Percentiles rank a stretch among this genome's conserved stretches.
Conservation (phyloP, 2,888 invertebrate genomes). For the Troides helena region DNA sequence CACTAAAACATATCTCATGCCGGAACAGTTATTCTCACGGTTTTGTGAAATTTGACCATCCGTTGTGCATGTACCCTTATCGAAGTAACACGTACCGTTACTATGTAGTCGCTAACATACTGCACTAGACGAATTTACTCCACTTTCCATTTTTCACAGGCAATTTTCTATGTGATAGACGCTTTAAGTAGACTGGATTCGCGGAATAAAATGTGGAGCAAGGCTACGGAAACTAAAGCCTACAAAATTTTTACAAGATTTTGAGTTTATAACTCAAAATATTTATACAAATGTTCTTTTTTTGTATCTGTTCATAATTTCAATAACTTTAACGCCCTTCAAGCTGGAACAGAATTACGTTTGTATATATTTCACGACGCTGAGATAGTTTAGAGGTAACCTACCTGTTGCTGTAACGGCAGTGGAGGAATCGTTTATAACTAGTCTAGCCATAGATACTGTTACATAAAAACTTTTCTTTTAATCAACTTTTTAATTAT, state of each 20-base stretch:
- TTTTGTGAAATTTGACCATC: conserved; percentile 53
- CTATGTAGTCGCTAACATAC: conserved; percentile 62
- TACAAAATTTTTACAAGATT: neutral
- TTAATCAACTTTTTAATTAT: no score
- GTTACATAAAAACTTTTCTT: no score
- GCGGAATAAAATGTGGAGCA: conserved; percentile 62
- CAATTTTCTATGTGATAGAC: conserved; percentile 65
- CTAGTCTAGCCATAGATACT: no score
- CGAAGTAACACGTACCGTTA: conserved; percentile 57
- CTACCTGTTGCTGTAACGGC: no score
- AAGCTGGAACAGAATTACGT: neutral
- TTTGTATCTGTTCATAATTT: neutral
- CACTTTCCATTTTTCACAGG: conserved; percentile 78
- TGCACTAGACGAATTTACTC: conserved; percentile 72
- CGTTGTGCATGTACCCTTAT: conserved; percentile 49
- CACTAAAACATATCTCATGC: conserved; percentile 54
- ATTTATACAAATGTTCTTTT: neutral
- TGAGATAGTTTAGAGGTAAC: no score
- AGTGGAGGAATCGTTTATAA: no score
- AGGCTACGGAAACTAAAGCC: conserved; percentile 47
- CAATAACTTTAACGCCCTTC: neutral
- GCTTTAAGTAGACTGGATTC: conserved; percentile 62
- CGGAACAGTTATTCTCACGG: conserved; percentile 61
- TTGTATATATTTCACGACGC: neutral
- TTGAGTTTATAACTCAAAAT: no score